Conservation (phyloP, 2,797 vertebrate species). For the Sorex maritimensis region DNA sequence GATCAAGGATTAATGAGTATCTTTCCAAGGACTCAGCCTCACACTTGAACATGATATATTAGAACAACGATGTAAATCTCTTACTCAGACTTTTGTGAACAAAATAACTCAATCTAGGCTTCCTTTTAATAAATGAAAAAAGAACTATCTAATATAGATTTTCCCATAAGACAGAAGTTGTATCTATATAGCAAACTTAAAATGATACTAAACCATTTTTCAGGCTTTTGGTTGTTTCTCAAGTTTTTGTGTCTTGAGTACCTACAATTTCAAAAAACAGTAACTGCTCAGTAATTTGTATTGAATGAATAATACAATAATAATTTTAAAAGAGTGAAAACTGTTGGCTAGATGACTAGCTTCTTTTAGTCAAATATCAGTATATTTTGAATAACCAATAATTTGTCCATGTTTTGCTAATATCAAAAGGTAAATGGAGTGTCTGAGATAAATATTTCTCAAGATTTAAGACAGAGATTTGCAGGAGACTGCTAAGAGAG, state of each 20-base stretch:
- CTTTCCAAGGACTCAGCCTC: neutral
- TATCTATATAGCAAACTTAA: neutral
- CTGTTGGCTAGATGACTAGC: neutral
- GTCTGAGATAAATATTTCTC: constrained; percentile 14
- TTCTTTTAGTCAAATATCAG: neutral
- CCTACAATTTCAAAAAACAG: constrained; percentile 26
- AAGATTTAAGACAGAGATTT: constrained; percentile 32
- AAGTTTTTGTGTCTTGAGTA: neutral
- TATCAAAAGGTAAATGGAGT: neutral
- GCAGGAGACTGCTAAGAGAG: neutral
- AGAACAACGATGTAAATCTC: neutral
- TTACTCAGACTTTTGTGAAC: neutral
- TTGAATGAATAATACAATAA: constrained; percentile 2
- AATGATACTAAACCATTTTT: neutral
- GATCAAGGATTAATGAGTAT: neutral
- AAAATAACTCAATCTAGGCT: neutral
- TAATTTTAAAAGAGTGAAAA: neutral
- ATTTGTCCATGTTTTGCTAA: neutral
- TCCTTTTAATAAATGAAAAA: neutral
- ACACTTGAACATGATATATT: neutral
- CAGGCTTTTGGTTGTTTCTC: no score
- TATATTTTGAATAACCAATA: constrained; percentile 6
- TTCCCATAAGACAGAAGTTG: constrained; percentile 7
- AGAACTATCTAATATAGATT: neutral
- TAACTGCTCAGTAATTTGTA: neutral